Percentiles rank a stretch among this genome's conserved stretches.
These are phyloP conservation scores for Alfaro cultratus DNA, from an alignment of 2,797 vertebrate genomes.

Conservation along the genomic window DNA sequence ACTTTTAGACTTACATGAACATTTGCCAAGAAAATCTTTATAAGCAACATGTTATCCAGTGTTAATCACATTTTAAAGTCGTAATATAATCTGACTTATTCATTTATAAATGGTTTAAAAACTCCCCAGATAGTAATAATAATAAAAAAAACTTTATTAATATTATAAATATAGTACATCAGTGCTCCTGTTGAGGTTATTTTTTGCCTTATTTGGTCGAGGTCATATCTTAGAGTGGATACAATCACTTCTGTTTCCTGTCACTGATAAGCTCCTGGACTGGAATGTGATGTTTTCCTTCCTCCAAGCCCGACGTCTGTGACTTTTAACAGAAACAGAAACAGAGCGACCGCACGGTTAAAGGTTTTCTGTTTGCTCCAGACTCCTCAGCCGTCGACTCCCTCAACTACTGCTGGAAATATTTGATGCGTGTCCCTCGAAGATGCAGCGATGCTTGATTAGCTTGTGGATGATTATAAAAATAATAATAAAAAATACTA, in stretches of 20 bases:
- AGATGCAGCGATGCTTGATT: too few relatives aligned
- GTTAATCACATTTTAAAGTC: neutral
- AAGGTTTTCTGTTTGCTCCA: neutral
- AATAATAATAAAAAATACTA: too few relatives aligned
- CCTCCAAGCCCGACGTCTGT: neutral
- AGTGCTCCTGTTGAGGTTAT: neutral
- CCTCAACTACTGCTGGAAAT: too few relatives aligned
- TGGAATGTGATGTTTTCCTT: slow-evolving; percentile 13
- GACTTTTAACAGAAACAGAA: neutral
- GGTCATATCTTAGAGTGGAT: neutral
- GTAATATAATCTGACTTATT: neutral
- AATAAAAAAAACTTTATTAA: too few relatives aligned
- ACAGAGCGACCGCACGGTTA: neutral
- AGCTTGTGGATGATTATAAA: too few relatives aligned
- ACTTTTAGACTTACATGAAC: neutral
- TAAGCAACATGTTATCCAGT: neutral
- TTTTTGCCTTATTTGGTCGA: neutral
- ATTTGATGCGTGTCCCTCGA: too few relatives aligned
- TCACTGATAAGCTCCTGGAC: slow-evolving; percentile 9
- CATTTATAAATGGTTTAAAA: neutral
- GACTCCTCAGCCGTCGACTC: too few relatives aligned
- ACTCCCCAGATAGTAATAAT: neutral
- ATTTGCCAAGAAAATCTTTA: neutral
- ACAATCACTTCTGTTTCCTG: slow-evolving; percentile 19
- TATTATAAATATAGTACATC: neutral